phyloP scores from a whole-genome alignment of 2,113 vertebrate species.

The Prietella phreatophila region DNA sequence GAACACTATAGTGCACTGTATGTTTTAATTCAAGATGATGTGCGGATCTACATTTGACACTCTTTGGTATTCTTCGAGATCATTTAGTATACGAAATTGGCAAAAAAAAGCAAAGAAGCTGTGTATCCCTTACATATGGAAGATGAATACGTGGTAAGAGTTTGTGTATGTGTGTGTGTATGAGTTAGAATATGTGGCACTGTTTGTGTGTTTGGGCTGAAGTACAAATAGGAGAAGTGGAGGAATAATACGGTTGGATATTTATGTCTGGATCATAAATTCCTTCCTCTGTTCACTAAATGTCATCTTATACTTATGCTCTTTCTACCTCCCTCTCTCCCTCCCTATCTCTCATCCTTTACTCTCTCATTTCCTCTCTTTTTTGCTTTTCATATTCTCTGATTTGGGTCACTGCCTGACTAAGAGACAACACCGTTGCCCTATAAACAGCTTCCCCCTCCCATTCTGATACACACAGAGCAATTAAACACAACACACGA shows the following conservation, averaged over 20 bases:
- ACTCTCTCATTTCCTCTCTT: constrained; percentile 34
- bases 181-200: not conserved
- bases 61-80: not conserved
- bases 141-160: not conserved
- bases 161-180: constrained; percentile 18
- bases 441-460: constrained; percentile 62
- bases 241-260: constrained; percentile 61
- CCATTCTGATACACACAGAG: constrained; percentile 21
- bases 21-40: not conserved
- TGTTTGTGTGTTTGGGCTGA: constrained; percentile 46
- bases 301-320: constrained; percentile 48
- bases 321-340: constrained; percentile 1
- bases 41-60: not conserved
- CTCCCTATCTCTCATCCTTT: constrained; percentile 47
- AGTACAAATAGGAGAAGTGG: constrained; percentile 40
- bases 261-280: constrained; percentile 67
- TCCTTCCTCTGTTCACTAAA: constrained; percentile 54
- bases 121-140: not conserved
- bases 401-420: constrained; percentile 75
- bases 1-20: not conserved
- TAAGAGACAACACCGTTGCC: constrained; percentile 71
- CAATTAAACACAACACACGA: constrained; percentile 28
- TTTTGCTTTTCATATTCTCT: constrained; percentile 58
- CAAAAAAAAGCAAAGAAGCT: not conserved
- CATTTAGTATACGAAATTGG: not conserved